phyloP scores from a whole-genome alignment of 2,797 vertebrate species.

The Danio choprae region DNA sequence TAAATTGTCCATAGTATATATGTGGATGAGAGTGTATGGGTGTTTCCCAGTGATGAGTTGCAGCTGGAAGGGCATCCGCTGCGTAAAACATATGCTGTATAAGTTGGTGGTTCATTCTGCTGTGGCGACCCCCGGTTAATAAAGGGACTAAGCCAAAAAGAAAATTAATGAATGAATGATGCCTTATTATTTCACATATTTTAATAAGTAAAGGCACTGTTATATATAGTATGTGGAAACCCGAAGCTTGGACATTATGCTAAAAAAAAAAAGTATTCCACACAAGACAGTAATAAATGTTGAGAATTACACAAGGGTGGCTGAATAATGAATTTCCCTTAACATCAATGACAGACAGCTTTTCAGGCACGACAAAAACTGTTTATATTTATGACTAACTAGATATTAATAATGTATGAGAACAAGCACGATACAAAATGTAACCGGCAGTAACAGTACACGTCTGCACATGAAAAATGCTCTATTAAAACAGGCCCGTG shows the following conservation, averaged over 20 bases:
- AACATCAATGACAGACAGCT: slow-evolving; percentile 29
- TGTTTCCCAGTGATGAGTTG: too few relatives aligned
- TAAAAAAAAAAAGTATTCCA: neutral
- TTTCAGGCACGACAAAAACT: slow-evolving; percentile 32
- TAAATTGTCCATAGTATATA: too few relatives aligned
- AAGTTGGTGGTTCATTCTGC: too few relatives aligned
- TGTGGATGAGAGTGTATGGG: too few relatives aligned
- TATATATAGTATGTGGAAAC: neutral
- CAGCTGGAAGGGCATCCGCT: too few relatives aligned
- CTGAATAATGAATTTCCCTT: neutral
- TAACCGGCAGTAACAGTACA: neutral
- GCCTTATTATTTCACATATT: too few relatives aligned
- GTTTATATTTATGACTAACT: slow-evolving; percentile 45
- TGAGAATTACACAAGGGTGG: neutral
- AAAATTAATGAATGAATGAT: too few relatives aligned
- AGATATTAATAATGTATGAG: slow-evolving; percentile 48
- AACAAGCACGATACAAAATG: slow-evolving; percentile 29
- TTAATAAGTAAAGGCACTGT: neutral
- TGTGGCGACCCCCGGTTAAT: too few relatives aligned
- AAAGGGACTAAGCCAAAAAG: too few relatives aligned
- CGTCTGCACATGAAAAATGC: slow-evolving; percentile 42
- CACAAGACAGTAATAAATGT: neutral
- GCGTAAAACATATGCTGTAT: too few relatives aligned
- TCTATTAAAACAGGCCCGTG: slow-evolving; percentile 51
- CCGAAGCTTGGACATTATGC: neutral